These are phyloP conservation scores for Dryococelus australis DNA, from an alignment of 2,888 invertebrate species.

Conservation along the genomic window DNA sequence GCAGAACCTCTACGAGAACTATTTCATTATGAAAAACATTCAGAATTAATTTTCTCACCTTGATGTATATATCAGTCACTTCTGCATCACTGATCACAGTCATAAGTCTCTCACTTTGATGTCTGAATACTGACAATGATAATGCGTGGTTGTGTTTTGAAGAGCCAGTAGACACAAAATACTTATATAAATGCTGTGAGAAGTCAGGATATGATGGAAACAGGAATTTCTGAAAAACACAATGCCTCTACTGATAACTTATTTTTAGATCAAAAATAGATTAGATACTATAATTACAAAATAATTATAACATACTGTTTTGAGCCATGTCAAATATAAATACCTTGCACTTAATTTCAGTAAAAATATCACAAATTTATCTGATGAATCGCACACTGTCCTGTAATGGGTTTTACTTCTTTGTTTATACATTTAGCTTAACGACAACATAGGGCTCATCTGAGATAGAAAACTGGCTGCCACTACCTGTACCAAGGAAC, in stretches of 20 bases:
- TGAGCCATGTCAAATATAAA: too few relatives aligned
- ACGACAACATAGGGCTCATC: too few relatives aligned
- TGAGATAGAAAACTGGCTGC: too few relatives aligned
- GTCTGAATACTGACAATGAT: slow-evolving; percentile 68
- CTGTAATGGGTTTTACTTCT: too few relatives aligned
- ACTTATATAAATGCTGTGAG: slow-evolving; percentile 71
- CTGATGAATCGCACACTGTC: too few relatives aligned
- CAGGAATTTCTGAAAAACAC: slow-evolving; percentile 69
- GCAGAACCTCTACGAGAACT: not conserved
- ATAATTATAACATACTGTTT: too few relatives aligned
- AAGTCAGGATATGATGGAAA: slow-evolving; percentile 81
- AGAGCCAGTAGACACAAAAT: slow-evolving; percentile 70
- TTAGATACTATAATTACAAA: not conserved
- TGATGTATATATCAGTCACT: slow-evolving; percentile 55
- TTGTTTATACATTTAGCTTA: too few relatives aligned
- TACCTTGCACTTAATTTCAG: too few relatives aligned
- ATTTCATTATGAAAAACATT: not conserved
- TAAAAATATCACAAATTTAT: too few relatives aligned
- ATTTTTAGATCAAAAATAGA: not conserved
- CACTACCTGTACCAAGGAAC: too few relatives aligned
- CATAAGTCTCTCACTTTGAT: slow-evolving; percentile 74
- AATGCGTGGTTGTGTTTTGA: slow-evolving; percentile 65
- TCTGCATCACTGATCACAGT: slow-evolving; percentile 57
- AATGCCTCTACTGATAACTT: slow-evolving; percentile 23
- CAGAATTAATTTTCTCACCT: slow-evolving; percentile 49